Evolutionary conservation across 2,888 invertebrate species (phyloP), one percentile per base, ranked within the genome.

Genomic region (Sylvicola fuscatus): DNA sequence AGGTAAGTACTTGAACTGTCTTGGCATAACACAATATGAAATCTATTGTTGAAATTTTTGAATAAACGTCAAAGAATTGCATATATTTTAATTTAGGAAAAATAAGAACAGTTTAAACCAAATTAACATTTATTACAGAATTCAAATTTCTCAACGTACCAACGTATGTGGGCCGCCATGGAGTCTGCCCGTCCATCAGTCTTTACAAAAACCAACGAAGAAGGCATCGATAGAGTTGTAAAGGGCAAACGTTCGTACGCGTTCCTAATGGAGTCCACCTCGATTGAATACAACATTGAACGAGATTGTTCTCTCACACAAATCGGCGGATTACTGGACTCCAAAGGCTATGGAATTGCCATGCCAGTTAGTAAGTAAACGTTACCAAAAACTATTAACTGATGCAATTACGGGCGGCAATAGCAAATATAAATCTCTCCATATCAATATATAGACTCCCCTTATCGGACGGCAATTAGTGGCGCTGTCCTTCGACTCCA

Each of bases 231-330:
- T 14, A 65, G 83, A 33, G 92, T 93, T 1, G 51, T 68, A 27
- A 70, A 67, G 49, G 75, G 69, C 36, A 73, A 75, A 50, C 74
- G 76, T 21, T 72, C 65, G 42, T 97, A 84, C 56, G 95, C 92
- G 2, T 97, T 86, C 53, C 71, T 98, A 40, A 92, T 95, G 86
- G 97, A 97, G 62, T 92, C 90, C 26, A 80, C 90, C 1, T 77
- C 81, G 15, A 76, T 97, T 45, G 90, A 95, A 54, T 98, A 92
- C 58, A 77, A 73, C 45, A 74, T 73, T 41, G 78, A 84, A 53
- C 65, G 79, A 42, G 66, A 80, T 49, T 90, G 90, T 53, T 71
- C 79, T 39, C 66, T 92, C 40, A 77, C 67, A 39, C 75, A 78
- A 64, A 72, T 83, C 26, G 84, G 89, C 2, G 67, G 71, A 7